Conservation (phyloP, 2,113 vertebrate genomes). For the Sula dactylatra region DNA sequence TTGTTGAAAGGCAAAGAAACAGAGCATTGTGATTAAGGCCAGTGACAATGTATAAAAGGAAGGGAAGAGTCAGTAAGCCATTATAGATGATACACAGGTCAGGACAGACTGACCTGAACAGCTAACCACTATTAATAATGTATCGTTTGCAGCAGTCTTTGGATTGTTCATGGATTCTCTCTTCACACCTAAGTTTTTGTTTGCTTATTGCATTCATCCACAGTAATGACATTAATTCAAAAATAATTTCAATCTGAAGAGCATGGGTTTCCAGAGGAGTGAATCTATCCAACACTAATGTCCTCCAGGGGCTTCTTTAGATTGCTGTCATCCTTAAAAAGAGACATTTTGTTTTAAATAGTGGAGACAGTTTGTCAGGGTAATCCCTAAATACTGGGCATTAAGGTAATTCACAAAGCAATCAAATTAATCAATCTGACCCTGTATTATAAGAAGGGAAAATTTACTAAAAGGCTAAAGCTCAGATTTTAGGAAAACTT, state of each 20-base stretch:
- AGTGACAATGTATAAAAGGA: neutral
- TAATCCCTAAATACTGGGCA: neutral
- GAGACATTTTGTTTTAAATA: neutral
- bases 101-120: neutral
- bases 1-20: neutral
- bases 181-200: neutral
- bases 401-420: neutral
- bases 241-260: neutral
- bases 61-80: neutral
- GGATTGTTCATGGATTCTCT: neutral
- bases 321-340: neutral
- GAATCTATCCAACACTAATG: neutral
- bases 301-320: neutral
- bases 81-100: neutral
- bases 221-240: neutral
- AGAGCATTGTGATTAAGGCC: neutral
- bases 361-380: neutral
- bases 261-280: neutral
- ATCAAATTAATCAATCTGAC: neutral
- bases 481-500: neutral
- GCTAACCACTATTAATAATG: neutral
- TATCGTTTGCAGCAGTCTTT: neutral
- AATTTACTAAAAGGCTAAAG: neutral
- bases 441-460: neutral
- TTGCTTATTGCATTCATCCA: neutral